Base-by-base conservation (phyloP, 2,888 invertebrate species). In the Bedellia somnulentella region DNA sequence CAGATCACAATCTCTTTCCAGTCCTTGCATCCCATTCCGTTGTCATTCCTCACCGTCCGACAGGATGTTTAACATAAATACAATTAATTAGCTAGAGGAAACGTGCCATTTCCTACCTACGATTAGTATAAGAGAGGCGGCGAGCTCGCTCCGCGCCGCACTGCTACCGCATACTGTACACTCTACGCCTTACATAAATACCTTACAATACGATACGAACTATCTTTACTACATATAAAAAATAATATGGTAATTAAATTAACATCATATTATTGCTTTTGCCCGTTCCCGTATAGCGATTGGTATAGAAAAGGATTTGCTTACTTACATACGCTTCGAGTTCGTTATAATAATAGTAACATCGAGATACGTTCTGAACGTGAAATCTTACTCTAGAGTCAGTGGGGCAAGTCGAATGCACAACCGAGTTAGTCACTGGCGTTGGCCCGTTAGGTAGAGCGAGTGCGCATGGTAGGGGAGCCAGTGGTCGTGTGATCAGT, bases 281-380 rank as follows among this genome's bases (percentile, higher is more conserved):
- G 75, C 75, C 75, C 75, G 75, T 73, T 75, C 75, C 75, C 75
- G 75, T 75, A 75, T 71, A 75, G 75, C 73, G 68, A 75, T 73
- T 68, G 75, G 75, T 75, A 75, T 70, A 71, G 68, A 73, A 68
- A 67, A 57, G 64, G 63, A 68, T 56, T 61, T 58, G 70, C 67
- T 70, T 68, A 71, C 58, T 68, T 59, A 61, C 32, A 37, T 37
- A 63, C 64, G 61, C 56, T 58, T 61, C 66, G 62, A 62, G 62
- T 61, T 50, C 43, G 51, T 24, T 6, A 13, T 11, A 29, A 23
- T 18, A 24, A 11, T 52, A 53, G 55, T 8, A 54, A 66, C 61
- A 57, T 61, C 57, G 64, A 61, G 59, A 55, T 55, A 52, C 45
- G 49, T 48, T 57, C 61, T 57, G 49, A 50, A 54, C 50, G 49